These are phyloP conservation scores for Tenodera sinensis DNA, from an alignment of 2,888 invertebrate species.

Conservation along the genomic window DNA sequence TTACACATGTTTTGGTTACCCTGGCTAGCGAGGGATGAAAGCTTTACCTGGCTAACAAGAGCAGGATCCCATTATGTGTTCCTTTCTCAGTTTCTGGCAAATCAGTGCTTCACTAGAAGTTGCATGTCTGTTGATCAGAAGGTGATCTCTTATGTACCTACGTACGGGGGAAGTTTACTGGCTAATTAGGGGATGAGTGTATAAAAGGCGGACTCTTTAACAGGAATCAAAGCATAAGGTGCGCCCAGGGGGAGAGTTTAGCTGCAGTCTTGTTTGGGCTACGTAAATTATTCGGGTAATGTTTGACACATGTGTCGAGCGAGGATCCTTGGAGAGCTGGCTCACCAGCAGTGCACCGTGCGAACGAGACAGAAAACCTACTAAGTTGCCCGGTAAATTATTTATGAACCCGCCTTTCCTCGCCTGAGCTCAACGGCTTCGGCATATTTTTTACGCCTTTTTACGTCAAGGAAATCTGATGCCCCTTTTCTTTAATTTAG, in stretches of 20 bases:
- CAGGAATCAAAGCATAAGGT: neutral
- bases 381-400: constrained; percentile 31
- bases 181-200: neutral
- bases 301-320: neutral
- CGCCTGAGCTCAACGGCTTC: neutral
- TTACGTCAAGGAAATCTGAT: neutral
- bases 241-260: neutral
- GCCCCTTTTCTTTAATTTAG: neutral
- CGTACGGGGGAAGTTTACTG: too few species aligned
- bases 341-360: neutral
- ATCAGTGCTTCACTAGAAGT: too few species aligned
- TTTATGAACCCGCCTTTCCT: constrained; percentile 30
- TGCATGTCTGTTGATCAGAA: too few species aligned
- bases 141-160: too few species aligned
- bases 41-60: too few species aligned
- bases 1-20: too few species aligned
- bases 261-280: neutral
- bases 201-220: neutral
- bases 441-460: neutral
- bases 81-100: too few species aligned
- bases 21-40: too few species aligned
- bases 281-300: neutral
- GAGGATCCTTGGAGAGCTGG: neutral
- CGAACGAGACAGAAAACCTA: constrained; percentile 18
- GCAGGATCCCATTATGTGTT: too few species aligned